Base-by-base conservation (phyloP, 1,140 invertebrate genomes). In the Phymastichus coffea region DNA sequence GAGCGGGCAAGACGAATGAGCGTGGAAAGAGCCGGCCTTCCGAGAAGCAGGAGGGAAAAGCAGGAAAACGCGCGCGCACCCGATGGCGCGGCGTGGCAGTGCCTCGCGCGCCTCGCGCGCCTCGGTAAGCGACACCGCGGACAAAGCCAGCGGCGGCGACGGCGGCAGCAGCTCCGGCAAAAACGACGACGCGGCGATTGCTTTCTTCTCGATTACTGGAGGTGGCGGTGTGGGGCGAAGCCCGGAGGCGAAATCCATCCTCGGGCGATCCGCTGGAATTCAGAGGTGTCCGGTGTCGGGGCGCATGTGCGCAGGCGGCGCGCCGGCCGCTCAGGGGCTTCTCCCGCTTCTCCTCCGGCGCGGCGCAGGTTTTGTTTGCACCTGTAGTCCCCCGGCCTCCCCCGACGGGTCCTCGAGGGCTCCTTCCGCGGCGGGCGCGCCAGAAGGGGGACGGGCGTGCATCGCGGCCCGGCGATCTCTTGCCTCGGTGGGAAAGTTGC, bases 131-230 rank as follows among this genome's bases (percentile, higher is more conserved):
- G 6, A 12, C 28, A 12, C 28, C 28, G 6, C 28, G 28, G 6
- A 33, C 28, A 33, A 12, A 6, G 12, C 6, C 28, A 33, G 28
- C 28, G 28, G 37, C 37, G n/a, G 37, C 37, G 12, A 12, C 28
- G 12, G 28, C 28, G 12, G 28, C 28, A 40, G 37, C 28, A 33
- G 10, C 26, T 4, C 25, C 22, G 49, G 9, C n/a, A 43, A 17
- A 28, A n/a, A n/a, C n/a, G n/a, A n/a, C n/a, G 17, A 9, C 19
- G 22, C 2, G 41, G 26, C 26, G 35, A 57, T 57, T 53, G 40
- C 57, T n/a, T 48, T 54, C 51, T 60, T 60, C 57, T 60, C 57
- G 57, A 59, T 59, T 59, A 59, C 49, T 59, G 48, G 37, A 59
- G 53, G 47, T 41, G 57, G n/a, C n/a, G n/a, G n/a, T n/a, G n/a